These are phyloP conservation scores for Nansenia antarctica DNA, from an alignment of 2,113 vertebrate genomes.

Conservation along the genomic window DNA sequence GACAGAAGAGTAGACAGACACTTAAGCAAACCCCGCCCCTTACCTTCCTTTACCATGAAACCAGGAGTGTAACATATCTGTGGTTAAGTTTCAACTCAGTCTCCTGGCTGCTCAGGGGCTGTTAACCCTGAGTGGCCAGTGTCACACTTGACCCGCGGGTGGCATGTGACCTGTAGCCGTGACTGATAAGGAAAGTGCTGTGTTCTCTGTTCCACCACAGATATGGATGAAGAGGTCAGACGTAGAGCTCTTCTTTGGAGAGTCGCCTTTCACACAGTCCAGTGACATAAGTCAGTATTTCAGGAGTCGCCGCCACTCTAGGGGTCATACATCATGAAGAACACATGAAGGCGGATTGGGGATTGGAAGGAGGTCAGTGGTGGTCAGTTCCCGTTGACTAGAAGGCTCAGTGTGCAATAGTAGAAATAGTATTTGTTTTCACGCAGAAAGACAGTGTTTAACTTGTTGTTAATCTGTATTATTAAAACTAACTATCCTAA, in stretches of 20 bases:
- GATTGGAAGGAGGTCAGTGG: background rate
- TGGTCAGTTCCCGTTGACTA: background rate
- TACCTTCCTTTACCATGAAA: background rate
- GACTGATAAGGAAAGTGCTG: conserved; percentile 24
- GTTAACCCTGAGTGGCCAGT: background rate
- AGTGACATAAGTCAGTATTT: background rate
- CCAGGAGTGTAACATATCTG: background rate
- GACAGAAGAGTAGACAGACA: background rate
- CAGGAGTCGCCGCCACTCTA: background rate
- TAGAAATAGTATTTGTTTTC: too few relatives aligned
- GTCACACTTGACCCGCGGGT: conserved; percentile 28
- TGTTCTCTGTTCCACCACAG: conserved; percentile 4
- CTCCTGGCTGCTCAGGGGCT: background rate
- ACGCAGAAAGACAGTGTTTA: background rate
- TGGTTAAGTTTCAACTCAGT: background rate
- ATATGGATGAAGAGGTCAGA: conserved; percentile 8
- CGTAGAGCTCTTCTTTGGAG: background rate
- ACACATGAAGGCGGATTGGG: background rate
- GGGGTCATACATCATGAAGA: background rate
- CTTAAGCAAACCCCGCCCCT: background rate
- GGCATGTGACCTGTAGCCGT: conserved; percentile 27
- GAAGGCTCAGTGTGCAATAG: background rate
- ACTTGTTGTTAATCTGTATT: background rate
- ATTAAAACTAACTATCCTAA: background rate
- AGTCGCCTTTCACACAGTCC: background rate